Evolutionary conservation across 2,113 vertebrate genomes (phyloP).

Genomic region (Gymnarchus niloticus): DNA sequence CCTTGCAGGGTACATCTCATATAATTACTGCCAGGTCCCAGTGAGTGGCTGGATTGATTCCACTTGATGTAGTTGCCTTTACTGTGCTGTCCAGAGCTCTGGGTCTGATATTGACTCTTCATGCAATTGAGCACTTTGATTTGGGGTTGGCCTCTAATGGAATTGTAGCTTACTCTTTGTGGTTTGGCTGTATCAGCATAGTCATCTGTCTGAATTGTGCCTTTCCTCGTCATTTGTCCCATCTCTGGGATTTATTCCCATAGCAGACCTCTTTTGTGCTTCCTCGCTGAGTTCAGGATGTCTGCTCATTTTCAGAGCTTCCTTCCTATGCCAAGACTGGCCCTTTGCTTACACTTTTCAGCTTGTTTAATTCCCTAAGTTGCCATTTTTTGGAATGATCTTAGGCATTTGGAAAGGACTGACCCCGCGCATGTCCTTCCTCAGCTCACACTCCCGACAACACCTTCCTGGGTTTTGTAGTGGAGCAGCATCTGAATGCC

Average conservation of each 20-base stretch:
- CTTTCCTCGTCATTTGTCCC: not conserved
- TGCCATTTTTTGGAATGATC: not conserved
- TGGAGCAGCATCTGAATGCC: conserved; percentile 96
- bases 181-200: not conserved
- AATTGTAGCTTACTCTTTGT: not conserved
- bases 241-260: not conserved
- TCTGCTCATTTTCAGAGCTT: not conserved
- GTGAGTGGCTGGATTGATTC: no score
- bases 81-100: not conserved
- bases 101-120: not conserved
- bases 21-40: no score
- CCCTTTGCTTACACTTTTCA: not conserved
- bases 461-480: conserved; percentile 96
- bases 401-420: not conserved
- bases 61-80: no score
- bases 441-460: conserved; percentile 97
- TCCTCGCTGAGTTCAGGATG: not conserved
- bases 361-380: not conserved
- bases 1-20: no score
- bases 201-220: not conserved
- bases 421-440: not conserved
- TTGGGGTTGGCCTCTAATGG: not conserved
- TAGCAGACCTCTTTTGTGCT: not conserved
- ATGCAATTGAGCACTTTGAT: not conserved
- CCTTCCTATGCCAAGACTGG: not conserved